Evolutionary conservation across 1,140 invertebrate species (phyloP), one percentile per base, ranked within the genome.

Genomic region (Zaprionus tsacasi): DNA sequence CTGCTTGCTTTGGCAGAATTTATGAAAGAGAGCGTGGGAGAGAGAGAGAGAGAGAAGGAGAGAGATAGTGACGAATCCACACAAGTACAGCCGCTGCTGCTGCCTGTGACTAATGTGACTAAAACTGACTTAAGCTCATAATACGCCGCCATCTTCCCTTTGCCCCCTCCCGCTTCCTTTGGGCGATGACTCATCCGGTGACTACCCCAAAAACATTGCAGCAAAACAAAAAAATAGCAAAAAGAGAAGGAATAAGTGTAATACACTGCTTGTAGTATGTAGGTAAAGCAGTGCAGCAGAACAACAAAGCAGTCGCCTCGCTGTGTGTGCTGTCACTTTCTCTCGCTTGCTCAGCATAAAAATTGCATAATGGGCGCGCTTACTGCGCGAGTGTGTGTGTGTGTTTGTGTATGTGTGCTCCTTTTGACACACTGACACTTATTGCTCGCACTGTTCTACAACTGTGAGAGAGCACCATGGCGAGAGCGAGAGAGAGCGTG

Each of bases 381-480:
- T 3, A 7, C 10, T 30, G 1, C 27, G 27, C 38, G 59, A 21
- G 15, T 27, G 40, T 45, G 15, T 25, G 11, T 45, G 27, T 52
- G 17, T 35, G 13, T 58, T 68, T 68, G 25, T 55, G 64, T 66
- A 38, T 57, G 66, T 55, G 40, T 69, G 15, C 55, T 30, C 50
- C 66, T 59, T 79, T 69, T 88, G 85, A 89, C 85, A 89, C 85
- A 88, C 86, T 88, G 85, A 88, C 85, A 88, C 85, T 88, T 76
- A 76, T 88, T 82, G 73, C 30, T 78, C 63, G 50, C 63, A 61
- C 67, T 48, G 56, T 57, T 71, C 60, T 45, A 68, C 64, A 72
- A 8, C n/a, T 43, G 43, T n/a, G 45, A 57, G 61, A 64, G 56
- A 68, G 11, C 3, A 45, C 27, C 27, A 30, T 5, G 1, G 27